Evolutionary conservation across 2,113 vertebrate genomes (phyloP), one percentile per base, ranked within the genome.

Genomic region (Anoura caudifer): DNA sequence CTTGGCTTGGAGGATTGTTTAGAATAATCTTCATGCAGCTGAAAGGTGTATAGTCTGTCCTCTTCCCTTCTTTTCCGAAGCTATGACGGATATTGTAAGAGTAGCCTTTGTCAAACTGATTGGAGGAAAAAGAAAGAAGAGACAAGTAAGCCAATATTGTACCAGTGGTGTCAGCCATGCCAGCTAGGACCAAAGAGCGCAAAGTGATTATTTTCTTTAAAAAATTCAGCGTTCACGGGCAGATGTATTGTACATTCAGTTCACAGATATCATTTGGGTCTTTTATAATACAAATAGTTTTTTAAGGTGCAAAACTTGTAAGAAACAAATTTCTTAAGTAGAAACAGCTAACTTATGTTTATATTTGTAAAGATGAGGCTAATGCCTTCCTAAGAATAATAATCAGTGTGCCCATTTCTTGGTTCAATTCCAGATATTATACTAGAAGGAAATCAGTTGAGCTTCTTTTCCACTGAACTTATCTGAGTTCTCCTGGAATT

Each of bases 21-120:
- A 99, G 98, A 98, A 99, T 99, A 98, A 99, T 99, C 99, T 99
- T 99, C 99, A 99, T 98, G 98, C 99, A 99, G 97, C 99, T 99
- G 98, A 98, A 99, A 72, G 99, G 99, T 20, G 99, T 99, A 97
- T 99, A 99, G 98, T 99, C 99, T 19, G 99, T 98, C 92, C 99
- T 99, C 98, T 98, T 99, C 97, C 99, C 99, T 98, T 99, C 99
- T 96, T 99, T 99, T 87, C 99, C 99, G 86, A 99, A 99, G 98
- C 36, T 99, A 98, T 99, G 99, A 56, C 99, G 99, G 97, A 99
- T 98, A 97, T 99, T 99, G 97, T 99, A 99, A 96, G 99, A 98
- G 89, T 99, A 99, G 52, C 99, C 99, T 99, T 99, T 99, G 98
- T 99, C 99, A 99, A 99, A 99, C 99, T 99, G 90, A 95, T 96